phyloP scores from a whole-genome alignment of 2,888 invertebrate species.

The Diaphora mendica region DNA sequence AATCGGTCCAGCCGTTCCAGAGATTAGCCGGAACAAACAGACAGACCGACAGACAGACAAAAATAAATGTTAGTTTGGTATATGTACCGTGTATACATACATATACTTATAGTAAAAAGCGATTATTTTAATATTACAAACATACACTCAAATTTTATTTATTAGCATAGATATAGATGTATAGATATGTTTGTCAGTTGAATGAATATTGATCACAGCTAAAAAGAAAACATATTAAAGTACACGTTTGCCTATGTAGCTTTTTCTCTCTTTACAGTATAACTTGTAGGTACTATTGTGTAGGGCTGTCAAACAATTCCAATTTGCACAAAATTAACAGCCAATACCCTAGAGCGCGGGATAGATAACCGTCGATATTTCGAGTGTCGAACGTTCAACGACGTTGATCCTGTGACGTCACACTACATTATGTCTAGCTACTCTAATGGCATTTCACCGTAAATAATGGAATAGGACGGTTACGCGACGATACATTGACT shows the following conservation, averaged over 20 bases:
- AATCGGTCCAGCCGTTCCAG: too few species aligned
- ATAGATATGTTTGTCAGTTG: too few species aligned
- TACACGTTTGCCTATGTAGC: not conserved
- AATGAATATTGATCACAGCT: too few species aligned
- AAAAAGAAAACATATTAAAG: too few species aligned
- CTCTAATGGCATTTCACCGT: not conserved
- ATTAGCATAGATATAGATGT: too few species aligned
- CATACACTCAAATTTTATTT: too few species aligned
- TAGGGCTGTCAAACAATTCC: not conserved
- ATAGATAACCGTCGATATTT: constrained; percentile 15
- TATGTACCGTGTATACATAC: too few species aligned
- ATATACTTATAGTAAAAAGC: too few species aligned
- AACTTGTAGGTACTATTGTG: not conserved
- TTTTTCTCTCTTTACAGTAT: not conserved
- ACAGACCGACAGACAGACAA: too few species aligned
- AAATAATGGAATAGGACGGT: not conserved
- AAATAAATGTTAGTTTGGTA: too few species aligned
- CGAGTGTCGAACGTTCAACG: not conserved
- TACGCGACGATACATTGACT: not conserved
- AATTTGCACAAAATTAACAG: constrained; percentile 1
- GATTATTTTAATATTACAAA: too few species aligned
- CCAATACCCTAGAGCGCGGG: constrained; percentile 8
- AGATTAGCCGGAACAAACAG: too few species aligned
- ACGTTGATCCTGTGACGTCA: constrained; percentile 15
- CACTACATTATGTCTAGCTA: constrained; percentile 3